Evolutionary conservation across 2,797 vertebrate species (phyloP).

Genomic region (Megalops cyprinoides): DNA sequence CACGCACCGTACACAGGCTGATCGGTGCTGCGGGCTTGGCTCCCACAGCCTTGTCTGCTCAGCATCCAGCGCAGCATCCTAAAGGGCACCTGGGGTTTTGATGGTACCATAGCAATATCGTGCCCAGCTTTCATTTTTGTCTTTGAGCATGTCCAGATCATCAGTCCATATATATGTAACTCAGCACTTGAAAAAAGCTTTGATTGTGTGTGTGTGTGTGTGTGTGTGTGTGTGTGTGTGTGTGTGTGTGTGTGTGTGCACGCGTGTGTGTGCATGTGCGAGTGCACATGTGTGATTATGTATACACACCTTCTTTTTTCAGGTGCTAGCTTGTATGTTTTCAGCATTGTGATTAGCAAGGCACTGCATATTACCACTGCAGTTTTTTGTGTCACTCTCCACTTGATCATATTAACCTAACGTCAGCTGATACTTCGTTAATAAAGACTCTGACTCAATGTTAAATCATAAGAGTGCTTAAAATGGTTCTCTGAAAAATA

Average conservation of each 20-base stretch:
- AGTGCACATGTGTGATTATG: too few species aligned
- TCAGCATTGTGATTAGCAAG: too few species aligned
- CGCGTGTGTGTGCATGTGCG: too few species aligned
- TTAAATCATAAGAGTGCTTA: neutral
- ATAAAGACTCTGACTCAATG: neutral
- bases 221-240: too few species aligned
- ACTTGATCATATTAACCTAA: neutral
- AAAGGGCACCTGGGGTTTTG: neutral
- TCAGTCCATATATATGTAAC: too few species aligned
- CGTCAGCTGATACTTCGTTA: neutral
- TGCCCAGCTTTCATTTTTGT: neutral
- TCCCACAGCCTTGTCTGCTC: neutral
- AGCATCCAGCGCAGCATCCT: neutral
- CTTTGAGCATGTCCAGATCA: neutral
- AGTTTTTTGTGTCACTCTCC: neutral
- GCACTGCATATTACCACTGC: too few species aligned
- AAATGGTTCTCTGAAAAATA: conserved; percentile 6
- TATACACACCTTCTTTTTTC: too few species aligned
- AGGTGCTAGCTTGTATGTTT: too few species aligned
- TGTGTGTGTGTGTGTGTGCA: too few species aligned
- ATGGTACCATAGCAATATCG: neutral
- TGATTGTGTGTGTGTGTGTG: too few species aligned
- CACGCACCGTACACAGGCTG: conserved; percentile 40
- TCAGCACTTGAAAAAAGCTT: too few species aligned
- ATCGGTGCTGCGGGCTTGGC: conserved; percentile 4